A percentile compares a stretch with the other conserved stretches of the same genome.
These are phyloP conservation scores for Sinonovacula constricta DNA, from an alignment of 1,140 invertebrate genomes.

Conservation along the genomic window DNA sequence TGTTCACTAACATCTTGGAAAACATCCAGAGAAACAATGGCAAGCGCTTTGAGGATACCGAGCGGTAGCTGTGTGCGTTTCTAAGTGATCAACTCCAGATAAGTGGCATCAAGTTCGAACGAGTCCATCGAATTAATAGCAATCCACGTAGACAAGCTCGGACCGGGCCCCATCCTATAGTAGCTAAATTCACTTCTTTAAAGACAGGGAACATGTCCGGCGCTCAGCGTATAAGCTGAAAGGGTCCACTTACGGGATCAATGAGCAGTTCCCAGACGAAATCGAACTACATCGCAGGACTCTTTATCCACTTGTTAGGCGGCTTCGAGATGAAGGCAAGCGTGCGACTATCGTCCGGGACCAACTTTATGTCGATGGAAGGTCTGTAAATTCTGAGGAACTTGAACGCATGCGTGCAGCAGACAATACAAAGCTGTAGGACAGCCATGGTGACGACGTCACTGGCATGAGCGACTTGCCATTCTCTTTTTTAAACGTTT, in stretches of 20 bases:
- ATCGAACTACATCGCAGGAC: background rate
- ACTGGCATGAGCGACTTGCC: background rate
- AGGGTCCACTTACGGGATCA: background rate
- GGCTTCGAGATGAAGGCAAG: background rate
- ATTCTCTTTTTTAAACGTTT: conserved; percentile 17
- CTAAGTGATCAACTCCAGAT: background rate
- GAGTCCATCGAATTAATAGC: background rate
- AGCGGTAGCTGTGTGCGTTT: background rate
- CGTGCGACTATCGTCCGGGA: background rate
- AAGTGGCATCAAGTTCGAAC: background rate
- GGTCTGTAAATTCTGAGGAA: background rate
- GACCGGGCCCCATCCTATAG: background rate
- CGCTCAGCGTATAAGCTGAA: background rate
- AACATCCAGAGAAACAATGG: background rate
- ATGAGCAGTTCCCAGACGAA: background rate
- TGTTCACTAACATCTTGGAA: background rate
- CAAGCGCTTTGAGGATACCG: background rate
- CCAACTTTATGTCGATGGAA: background rate
- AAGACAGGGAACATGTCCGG: conserved; percentile 6
- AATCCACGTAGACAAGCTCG: background rate
- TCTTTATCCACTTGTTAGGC: background rate
- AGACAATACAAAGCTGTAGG: background rate
- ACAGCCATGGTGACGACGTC: background rate
- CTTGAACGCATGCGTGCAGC: background rate
- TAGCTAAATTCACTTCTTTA: conserved; percentile 14